Evolutionary conservation across 2,113 vertebrate species (phyloP), one percentile per base, ranked within the genome.

Genomic region (Pongo abelii): DNA sequence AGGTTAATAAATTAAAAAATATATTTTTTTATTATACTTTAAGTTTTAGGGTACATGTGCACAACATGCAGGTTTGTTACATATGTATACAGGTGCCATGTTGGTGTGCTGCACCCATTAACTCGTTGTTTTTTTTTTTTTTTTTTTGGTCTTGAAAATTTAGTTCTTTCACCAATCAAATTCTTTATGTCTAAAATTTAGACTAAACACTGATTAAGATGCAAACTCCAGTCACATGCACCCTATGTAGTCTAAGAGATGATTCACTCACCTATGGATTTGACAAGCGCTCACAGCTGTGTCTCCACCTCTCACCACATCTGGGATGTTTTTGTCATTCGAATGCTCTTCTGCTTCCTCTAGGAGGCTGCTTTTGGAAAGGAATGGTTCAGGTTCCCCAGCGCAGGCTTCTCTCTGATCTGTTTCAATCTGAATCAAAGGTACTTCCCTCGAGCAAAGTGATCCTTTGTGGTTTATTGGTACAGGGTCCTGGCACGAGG

Each of bases 341-440:
- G 89, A 59, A 59, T 61, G 70, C 35, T 95, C 97, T 61, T 83
- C 85, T 55, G 72, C 18, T 85, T 98, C 96, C 64, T 75, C 91
- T 43, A 95, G 70, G 18, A 80, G 48, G 17, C 30, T 11, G 30
- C 6, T 81, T 87, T 43, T 2, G 23, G 94, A 55, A 69, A 74
- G 64, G 57, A 96, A 90, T 35, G 92, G 94, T 48, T 98, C 97
- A 0, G 80, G 74, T 55, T 98, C 98, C 94, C 96, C 97, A 69
- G 86, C 94, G 61, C 52, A 38, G 48, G 99, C 99, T 90, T 99
- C 99, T 97, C 97, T 99, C 95, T 99, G 99, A 97, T 99, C 99
- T 2, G 98, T 98, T 98, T 99, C 99, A 94, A 99, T 99, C 93
- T 99, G 99, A 98, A 99, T 99, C 96, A 99, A 98, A 94, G 99